Evolutionary conservation across 92 coral and sea anemone species (phyloP), one percentile per base, ranked within the genome.

Genomic region (Siderastrea siderea): DNA sequence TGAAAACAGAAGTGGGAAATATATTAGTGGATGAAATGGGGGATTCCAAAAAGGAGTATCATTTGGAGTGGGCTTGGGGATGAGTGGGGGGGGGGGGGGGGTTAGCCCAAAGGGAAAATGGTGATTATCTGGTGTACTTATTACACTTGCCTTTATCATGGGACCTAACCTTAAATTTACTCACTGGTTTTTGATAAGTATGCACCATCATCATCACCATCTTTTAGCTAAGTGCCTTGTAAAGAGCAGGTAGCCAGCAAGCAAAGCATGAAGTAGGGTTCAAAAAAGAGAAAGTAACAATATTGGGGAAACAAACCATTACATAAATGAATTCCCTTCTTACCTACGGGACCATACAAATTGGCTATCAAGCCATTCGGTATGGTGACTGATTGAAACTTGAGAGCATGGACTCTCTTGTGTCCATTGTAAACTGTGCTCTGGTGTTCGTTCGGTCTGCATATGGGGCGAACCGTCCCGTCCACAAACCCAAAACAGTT

Each of bases 401-500:
- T 26, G 38, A 26, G 38, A 26, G 38, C 38, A 26, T 26, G 38
- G 38, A 26, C 38, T 26, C 38, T 26, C 38, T 26, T 26, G 38
- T 26, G 38, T 26, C 38, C 38, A 26, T 26, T 26, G 38, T 26
- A 26, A 26, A 26, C 38, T 26, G 38, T 26, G 38, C 38, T 26
- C 38, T 26, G 38, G 38, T 26, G 38, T 26, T 26, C 38, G 38
- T 26, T 26, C 38, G 38, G 38, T 26, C 38, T 26, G 38, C 38
- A 26, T 26, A 26, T 26, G 38, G 38, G 38, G 38, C 38, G 38
- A 26, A 26, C 38, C 38, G 38, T 26, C 38, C 38, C 38, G 38
- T 26, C 38, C 38, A 0, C 38, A 26, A 26, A 53, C 50, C 72
- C 91, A 71, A 87, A 87, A 54, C 81, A 87, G 66, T 87, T 80